phyloP scores from a whole-genome alignment of 2,888 invertebrate species.

The Lycocerus yunnanus region DNA sequence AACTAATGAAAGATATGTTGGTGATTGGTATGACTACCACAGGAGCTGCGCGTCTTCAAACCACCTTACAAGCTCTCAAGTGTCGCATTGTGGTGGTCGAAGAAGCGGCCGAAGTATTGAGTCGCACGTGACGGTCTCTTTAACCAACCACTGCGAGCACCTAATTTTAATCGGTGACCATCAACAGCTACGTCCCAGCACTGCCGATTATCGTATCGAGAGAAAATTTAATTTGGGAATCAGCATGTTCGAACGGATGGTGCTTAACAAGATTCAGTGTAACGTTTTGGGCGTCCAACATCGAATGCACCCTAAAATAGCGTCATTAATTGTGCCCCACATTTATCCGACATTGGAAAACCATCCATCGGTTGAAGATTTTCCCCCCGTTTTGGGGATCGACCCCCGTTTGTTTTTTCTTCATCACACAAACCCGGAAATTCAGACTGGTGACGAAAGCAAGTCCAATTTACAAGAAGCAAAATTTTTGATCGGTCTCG shows the following conservation, averaged over 20 bases:
- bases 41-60: slow-evolving; percentile 70
- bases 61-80: slow-evolving; percentile 63
- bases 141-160: slow-evolving; percentile 76
- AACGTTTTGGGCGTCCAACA: slow-evolving; percentile 69
- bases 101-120: slow-evolving; percentile 88
- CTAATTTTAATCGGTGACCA: slow-evolving; percentile 87
- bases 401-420: slow-evolving; percentile 70
- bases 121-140: slow-evolving; percentile 78
- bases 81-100: slow-evolving; percentile 79
- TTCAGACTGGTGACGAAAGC: slow-evolving; percentile 61
- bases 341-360: slow-evolving; percentile 70
- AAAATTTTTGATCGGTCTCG: slow-evolving; percentile 64
- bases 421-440: slow-evolving; percentile 64
- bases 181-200: slow-evolving; percentile 74
- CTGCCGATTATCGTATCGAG: slow-evolving; percentile 68
- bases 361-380: slow-evolving; percentile 62
- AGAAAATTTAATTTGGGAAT: slow-evolving; percentile 71
- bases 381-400: slow-evolving; percentile 64
- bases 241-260: slow-evolving; percentile 82
- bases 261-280: slow-evolving; percentile 65
- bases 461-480: slow-evolving; percentile 70
- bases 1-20: slow-evolving; percentile 59
- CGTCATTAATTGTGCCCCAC: slow-evolving; percentile 64
- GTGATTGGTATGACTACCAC: slow-evolving; percentile 80
- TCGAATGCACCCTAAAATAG: slow-evolving; percentile 74